Conservation (phyloP, 2,797 vertebrate species). For the Gadopsis marmoratus region DNA sequence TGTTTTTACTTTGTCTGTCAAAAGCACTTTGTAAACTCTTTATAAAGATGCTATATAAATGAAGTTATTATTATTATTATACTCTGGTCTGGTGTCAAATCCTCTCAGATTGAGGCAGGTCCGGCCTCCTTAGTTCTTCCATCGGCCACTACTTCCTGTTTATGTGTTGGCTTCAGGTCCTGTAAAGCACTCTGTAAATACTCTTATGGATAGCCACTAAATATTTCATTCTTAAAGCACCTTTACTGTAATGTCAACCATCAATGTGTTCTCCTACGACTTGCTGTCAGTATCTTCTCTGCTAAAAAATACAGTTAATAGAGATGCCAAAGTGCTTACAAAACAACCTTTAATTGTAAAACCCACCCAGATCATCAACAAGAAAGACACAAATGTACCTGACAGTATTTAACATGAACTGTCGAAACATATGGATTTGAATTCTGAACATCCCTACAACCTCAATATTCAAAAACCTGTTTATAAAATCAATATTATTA, state of each 20-base stretch:
- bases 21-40: no score
- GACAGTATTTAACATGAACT: slow-evolving; percentile 32
- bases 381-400: slow-evolving; percentile 35
- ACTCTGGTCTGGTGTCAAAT: not conserved
- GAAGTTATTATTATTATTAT: no score
- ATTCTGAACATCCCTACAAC: slow-evolving; percentile 20
- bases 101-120: not conserved
- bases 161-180: not conserved
- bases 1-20: no score
- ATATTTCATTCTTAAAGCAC: slow-evolving; percentile 34
- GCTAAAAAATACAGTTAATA: not conserved
- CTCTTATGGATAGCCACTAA: slow-evolving; percentile 3
- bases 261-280: not conserved
- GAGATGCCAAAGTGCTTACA: slow-evolving; percentile 10
- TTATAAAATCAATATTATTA: slow-evolving; percentile 10
- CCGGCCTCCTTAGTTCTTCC: not conserved
- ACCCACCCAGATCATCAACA: slow-evolving; percentile 39
- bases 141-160: not conserved
- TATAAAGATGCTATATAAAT: no score
- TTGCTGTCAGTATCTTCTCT: not conserved
- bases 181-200: slow-evolving; percentile 7
- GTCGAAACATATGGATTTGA: slow-evolving; percentile 37
- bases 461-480: not conserved
- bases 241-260: not conserved
- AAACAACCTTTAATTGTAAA: slow-evolving; percentile 69